phyloP scores from a whole-genome alignment of 2,797 vertebrate species.

The Pyrocephalus nanus region DNA sequence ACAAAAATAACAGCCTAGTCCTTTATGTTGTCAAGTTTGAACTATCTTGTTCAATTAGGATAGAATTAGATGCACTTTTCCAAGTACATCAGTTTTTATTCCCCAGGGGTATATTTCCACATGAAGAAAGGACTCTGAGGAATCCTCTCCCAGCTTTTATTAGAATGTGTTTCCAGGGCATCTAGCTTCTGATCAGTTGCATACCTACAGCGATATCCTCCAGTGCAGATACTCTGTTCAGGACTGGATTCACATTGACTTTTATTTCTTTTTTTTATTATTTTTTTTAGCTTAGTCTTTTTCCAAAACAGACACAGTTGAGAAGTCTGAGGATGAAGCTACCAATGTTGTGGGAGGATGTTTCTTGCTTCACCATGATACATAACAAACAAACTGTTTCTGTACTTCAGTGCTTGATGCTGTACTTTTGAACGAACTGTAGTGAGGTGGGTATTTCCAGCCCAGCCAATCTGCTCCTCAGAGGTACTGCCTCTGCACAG shows the following conservation, averaged over 20 bases:
- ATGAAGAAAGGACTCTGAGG: background rate
- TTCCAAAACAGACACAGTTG: background rate
- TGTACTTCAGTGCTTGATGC: background rate
- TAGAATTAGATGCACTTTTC: background rate
- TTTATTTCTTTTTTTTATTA: no score
- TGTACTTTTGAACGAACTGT: background rate
- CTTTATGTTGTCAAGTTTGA: background rate
- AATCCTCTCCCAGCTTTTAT: background rate
- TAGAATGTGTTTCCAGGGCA: background rate
- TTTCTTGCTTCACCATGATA: background rate
- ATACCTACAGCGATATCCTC: background rate
- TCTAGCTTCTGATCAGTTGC: background rate
- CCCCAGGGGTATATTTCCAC: background rate
- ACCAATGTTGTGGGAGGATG: background rate
- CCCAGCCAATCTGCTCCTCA: rapidly evolving
- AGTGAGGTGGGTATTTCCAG: background rate
- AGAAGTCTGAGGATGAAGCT: background rate
- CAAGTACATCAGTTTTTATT: background rate
- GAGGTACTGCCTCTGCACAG: background rate
- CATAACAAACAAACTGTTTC: rapidly evolving
- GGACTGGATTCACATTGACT: background rate
- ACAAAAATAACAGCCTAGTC: background rate
- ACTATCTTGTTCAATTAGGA: background rate
- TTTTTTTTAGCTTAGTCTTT: background rate
- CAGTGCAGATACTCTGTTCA: background rate